Evolutionary conservation across 2,113 vertebrate species (phyloP).

Genomic region (Ceyx cyanopectus): DNA sequence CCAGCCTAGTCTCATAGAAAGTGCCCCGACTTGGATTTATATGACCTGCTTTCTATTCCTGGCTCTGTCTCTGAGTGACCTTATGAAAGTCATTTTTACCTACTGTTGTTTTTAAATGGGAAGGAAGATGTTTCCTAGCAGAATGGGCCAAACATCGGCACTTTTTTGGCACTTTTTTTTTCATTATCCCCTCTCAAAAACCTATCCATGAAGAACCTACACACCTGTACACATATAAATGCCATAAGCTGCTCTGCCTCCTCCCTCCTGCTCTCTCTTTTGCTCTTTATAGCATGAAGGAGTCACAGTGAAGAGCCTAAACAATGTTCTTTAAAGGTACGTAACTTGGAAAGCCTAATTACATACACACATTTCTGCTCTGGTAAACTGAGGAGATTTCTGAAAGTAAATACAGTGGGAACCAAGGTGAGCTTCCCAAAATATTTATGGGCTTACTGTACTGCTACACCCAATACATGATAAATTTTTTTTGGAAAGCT

Average conservation of each 20-base stretch:
- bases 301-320: conserved; percentile 11
- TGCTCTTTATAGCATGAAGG: conserved; percentile 12
- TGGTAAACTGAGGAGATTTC: background rate
- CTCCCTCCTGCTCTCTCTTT: background rate
- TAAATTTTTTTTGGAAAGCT: conserved; percentile 53
- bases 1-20: conserved; percentile 30
- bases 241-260: background rate
- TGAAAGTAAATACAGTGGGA: conserved; percentile 8
- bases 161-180: background rate
- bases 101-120: conserved; percentile 51
- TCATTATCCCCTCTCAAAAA: conserved; percentile 7
- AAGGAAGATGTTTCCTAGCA: conserved; percentile 4
- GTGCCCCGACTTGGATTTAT: conserved; percentile 49
- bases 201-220: background rate
- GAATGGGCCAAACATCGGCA: background rate
- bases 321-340: conserved; percentile 37
- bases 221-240: conserved; percentile 18
- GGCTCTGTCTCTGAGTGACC: conserved; percentile 39
- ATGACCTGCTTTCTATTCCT: conserved; percentile 62
- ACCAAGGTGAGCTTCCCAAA: conserved; percentile 28
- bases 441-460: conserved; percentile 34
- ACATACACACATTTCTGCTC: background rate
- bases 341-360: conserved; percentile 30
- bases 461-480: background rate
- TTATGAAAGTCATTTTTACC: conserved; percentile 44